Evolutionary conservation across 2,888 invertebrate genomes (phyloP), one percentile per base, ranked within the genome.

Genomic region (Steinernema scapterisci): DNA sequence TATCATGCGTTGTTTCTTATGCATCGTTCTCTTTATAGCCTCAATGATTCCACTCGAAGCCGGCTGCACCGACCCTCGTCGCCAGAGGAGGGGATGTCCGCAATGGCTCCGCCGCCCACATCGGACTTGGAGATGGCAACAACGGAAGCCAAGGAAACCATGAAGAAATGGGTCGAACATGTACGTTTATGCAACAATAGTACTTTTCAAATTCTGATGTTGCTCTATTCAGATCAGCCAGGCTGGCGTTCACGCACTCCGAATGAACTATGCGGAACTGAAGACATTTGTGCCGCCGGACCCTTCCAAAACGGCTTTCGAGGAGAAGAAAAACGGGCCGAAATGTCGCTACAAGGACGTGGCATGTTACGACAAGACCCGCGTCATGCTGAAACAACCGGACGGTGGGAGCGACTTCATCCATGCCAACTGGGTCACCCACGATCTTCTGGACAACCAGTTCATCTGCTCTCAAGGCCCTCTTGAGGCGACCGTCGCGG

Each of bases 391-490:
- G 9, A 70, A 71, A n/a, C 78, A 71, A 74, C 77, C 77, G 7
- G 43, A 54, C 7, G 77, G 73, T 11, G 31, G 52, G 0, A 54
- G 48, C 0, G 77, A 77, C 44, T 77, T 77, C 46, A 73, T 77
- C 21, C 77, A 77, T 44, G 76, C 76, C 16, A 76, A 76, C 71
- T 46, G 72, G 38, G 70, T 76, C 6, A 76, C 72, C 1, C 76
- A 76, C 46, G 38, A 70, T 23, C 38, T 76, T n/a, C 52, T 76
- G 23, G 54, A 76, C 9, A 76, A 76, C 38, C 16, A 45, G 19
- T 76, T 76, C 70, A 76, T 76, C 3, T 76, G 75, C 44, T 48
- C 56, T 25, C 76, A 76, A 45, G 76, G 70, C 2, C 72, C 72
- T 13, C 6, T 75, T 38, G 38, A 51, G n/a, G 52, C 21, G 19